Evolutionary conservation across 2,113 vertebrate species (phyloP).

Genomic region (Herpailurus yagouaroundi): DNA sequence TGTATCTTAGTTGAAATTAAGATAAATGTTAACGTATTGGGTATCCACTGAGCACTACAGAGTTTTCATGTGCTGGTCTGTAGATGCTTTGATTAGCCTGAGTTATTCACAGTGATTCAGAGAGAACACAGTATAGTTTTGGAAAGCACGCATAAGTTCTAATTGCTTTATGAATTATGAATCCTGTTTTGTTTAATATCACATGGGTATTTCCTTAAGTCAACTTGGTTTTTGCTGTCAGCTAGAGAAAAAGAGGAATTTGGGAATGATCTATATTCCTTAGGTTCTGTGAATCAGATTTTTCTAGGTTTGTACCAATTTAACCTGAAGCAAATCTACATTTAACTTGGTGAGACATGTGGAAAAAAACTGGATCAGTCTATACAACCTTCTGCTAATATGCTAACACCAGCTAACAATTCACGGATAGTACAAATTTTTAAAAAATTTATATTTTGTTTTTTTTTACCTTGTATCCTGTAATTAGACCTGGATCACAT

Average conservation of each 20-base stretch:
- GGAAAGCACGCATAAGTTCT: not conserved
- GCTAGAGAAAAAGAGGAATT: slow-evolving; percentile 5
- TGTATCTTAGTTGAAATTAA: slow-evolving; percentile 9
- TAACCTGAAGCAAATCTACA: slow-evolving; percentile 13
- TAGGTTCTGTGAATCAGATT: not conserved
- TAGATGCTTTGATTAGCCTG: not conserved
- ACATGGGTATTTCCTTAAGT: not conserved
- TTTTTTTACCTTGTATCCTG: slow-evolving; percentile 92
- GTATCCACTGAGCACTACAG: not conserved
- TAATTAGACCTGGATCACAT: slow-evolving; percentile 94
- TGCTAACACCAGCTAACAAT: slow-evolving; percentile 39
- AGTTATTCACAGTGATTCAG: not conserved
- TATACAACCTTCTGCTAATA: slow-evolving; percentile 39
- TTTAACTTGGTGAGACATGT: not conserved
- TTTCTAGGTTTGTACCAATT: not conserved
- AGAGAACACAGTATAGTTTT: slow-evolving; percentile 20
- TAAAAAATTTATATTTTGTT: not conserved
- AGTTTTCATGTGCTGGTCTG: not conserved
- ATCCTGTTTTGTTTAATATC: slow-evolving; percentile 25
- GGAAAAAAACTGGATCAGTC: not conserved
- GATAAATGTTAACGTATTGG: not conserved
- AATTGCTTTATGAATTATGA: slow-evolving; percentile 26
- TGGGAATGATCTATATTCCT: not conserved
- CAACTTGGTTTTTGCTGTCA: not conserved
- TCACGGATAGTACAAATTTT: slow-evolving; percentile 11